Evolutionary conservation across 2,797 vertebrate genomes (phyloP), one percentile per base, ranked within the genome.

Genomic region (Mus spretus): DNA sequence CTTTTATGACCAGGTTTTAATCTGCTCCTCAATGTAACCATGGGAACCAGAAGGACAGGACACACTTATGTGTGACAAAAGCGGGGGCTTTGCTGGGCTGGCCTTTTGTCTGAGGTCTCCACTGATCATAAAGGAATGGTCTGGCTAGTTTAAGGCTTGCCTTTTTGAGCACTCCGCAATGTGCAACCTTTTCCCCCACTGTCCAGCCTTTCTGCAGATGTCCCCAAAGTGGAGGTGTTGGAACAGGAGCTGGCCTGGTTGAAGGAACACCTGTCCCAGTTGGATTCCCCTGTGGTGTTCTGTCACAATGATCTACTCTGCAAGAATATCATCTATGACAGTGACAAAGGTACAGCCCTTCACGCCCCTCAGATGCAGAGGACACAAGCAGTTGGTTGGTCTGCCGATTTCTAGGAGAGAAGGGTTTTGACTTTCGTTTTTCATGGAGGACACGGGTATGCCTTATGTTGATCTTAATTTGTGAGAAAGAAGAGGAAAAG

Each of bases 271-370:
- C 99, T 99, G n/a, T 99, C 99, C 8, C 99, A 98, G 77, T 98
- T 99, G 96, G 99, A 99, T 0, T 99, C 99, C 11, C 99, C 99
- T 0, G 98, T 99, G n/a, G 99, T 99, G 80, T 99, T 99, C 77
- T 99, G 99, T 97, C 99, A 99, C 98, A 99, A 99, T 0, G 99
- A 99, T 97, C 98, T 99, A 79, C 99, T 99, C 96, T 99, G 99
- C 98, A 99, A 99, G 98, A 99, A 99, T 98, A 99, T 99, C 98
- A 99, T 99, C 98, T 99, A 99, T 91, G 99, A 99, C 77, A 89
- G 97, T 70, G 98, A 99, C 90, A 99, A 98, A 98, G 99, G 99
- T 99, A 96, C 0, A 90, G 84, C n/a, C 57, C 34, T 26, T 1
- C 11, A 57, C 4, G 24, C 50, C 26, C 89, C 47, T n/a, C 26